Percentiles rank a stretch among this genome's conserved stretches.
phyloP scores from a whole-genome alignment of 2,113 vertebrate genomes.

The Coreoperca whiteheadi region DNA sequence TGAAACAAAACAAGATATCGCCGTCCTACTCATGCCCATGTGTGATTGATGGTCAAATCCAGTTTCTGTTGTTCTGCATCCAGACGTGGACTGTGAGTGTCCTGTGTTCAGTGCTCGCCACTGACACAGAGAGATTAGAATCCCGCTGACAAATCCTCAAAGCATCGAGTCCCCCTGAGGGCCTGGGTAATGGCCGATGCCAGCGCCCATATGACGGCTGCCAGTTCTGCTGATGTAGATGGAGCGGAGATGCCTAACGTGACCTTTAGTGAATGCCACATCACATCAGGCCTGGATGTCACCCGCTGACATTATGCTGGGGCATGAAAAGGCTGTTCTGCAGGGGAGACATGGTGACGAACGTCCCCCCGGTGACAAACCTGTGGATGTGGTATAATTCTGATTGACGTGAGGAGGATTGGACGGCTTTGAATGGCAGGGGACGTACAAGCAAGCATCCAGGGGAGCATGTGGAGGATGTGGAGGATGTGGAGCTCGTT shows the following conservation, averaged over 20 bases:
- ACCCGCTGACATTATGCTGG: slow-evolving; percentile 83
- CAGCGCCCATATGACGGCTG: slow-evolving; percentile 84
- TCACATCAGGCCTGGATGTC: slow-evolving; percentile 82
- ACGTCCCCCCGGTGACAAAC: slow-evolving; percentile 78
- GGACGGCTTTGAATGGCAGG: slow-evolving; percentile 69
- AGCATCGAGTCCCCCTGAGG: slow-evolving; percentile 66
- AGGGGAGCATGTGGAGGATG: slow-evolving; percentile 20
- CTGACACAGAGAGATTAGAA: slow-evolving; percentile 73
- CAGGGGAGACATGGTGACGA: slow-evolving; percentile 73
- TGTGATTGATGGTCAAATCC: slow-evolving; percentile 47
- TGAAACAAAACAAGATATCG: slow-evolving; percentile 40
- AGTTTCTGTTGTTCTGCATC: slow-evolving; percentile 42
- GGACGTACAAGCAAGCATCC: slow-evolving; percentile 22
- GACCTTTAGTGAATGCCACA: slow-evolving; percentile 87
- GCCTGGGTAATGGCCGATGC: slow-evolving; percentile 80
- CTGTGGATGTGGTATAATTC: slow-evolving; percentile 74
- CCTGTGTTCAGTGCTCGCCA: slow-evolving; percentile 4
- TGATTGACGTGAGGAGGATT: slow-evolving; percentile 76
- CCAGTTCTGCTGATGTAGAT: slow-evolving; percentile 80
- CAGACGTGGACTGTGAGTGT: slow-evolving; percentile 21
- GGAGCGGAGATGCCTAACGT: slow-evolving; percentile 80
- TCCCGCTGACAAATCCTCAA: slow-evolving; percentile 76
- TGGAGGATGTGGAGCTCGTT: slow-evolving; percentile 20
- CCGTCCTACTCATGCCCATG: neutral
- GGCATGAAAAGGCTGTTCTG: slow-evolving; percentile 81